These are phyloP conservation scores for Sipha maydis DNA, from an alignment of 2,888 invertebrate species.

Conservation along the genomic window DNA sequence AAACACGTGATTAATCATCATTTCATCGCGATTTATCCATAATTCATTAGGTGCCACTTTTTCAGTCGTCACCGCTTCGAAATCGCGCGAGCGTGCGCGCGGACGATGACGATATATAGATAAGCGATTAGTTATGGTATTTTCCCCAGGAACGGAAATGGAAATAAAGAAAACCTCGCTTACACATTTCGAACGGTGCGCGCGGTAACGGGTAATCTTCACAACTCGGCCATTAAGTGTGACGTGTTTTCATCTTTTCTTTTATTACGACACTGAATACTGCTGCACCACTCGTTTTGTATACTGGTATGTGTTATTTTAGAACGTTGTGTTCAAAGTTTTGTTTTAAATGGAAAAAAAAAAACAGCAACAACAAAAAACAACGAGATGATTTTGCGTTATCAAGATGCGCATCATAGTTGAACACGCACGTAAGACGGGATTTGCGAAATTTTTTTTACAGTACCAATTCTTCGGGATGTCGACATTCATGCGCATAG, in stretches of 20 bases:
- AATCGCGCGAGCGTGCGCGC: background rate
- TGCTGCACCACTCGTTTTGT: too few species aligned
- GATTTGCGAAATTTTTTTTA: background rate
- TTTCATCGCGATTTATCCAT: constrained; percentile 23
- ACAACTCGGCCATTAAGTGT: background rate
- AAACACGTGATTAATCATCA: constrained; percentile 33
- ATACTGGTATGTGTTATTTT: too few species aligned
- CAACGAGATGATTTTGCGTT: background rate
- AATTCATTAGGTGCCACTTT: constrained; percentile 30
- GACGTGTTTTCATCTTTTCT: background rate
- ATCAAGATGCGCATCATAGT: background rate
- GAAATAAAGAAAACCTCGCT: background rate
- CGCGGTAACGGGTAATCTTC: too few species aligned
- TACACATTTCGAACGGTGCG: background rate
- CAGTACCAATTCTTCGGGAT: background rate
- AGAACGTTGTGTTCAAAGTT: too few species aligned
- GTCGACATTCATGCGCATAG: background rate
- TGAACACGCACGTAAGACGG: background rate
- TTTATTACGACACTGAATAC: too few species aligned
- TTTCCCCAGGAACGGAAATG: background rate
- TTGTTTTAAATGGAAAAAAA: background rate
- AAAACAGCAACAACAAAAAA: too few species aligned
- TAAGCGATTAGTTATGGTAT: background rate
- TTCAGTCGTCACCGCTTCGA: background rate
- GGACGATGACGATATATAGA: background rate